A percentile compares a stretch with the other conserved stretches of the same genome.
Conservation (phyloP, 1,140 invertebrate genomes). For the Orchestia grillus region DNA sequence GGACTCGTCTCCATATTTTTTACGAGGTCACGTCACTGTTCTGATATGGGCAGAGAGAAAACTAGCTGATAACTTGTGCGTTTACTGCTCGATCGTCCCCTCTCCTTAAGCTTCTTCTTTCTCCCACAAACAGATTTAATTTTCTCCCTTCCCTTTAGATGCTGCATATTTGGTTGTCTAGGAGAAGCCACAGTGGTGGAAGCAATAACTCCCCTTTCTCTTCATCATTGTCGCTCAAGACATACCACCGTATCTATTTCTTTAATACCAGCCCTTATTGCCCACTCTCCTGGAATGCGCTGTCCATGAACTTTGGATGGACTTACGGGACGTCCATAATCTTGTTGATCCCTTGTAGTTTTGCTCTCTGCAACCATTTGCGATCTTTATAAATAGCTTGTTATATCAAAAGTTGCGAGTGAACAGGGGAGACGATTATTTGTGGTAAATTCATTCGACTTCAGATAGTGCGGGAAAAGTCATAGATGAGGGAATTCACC, state of each 20-base stretch:
- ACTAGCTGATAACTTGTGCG: neutral
- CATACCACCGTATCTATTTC: neutral
- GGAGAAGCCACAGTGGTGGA: conserved; percentile 8
- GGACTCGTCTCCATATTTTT: neutral
- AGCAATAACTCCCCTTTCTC: conserved; percentile 46
- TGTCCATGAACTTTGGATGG: neutral
- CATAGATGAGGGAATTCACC: neutral
- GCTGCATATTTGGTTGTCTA: neutral
- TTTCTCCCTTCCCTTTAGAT: neutral
- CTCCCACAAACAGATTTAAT: neutral
- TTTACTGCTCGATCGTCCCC: neutral
- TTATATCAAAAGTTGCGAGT: neutral
- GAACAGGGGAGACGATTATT: neutral
- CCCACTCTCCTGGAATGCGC: conserved; percentile 7
- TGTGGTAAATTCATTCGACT: neutral
- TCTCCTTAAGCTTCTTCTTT: neutral
- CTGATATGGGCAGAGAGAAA: neutral
- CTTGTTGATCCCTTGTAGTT: neutral
- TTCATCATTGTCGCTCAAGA: neutral
- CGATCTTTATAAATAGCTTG: neutral
- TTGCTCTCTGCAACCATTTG: neutral
- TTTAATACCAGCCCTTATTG: neutral
- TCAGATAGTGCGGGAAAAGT: neutral
- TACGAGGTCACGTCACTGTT: neutral
- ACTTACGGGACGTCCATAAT: neutral